A percentile compares a stretch with the other conserved stretches of the same genome.
These are phyloP conservation scores for Meiosimyza decipiens DNA, from an alignment of 2,888 invertebrate species.

Conservation along the genomic window DNA sequence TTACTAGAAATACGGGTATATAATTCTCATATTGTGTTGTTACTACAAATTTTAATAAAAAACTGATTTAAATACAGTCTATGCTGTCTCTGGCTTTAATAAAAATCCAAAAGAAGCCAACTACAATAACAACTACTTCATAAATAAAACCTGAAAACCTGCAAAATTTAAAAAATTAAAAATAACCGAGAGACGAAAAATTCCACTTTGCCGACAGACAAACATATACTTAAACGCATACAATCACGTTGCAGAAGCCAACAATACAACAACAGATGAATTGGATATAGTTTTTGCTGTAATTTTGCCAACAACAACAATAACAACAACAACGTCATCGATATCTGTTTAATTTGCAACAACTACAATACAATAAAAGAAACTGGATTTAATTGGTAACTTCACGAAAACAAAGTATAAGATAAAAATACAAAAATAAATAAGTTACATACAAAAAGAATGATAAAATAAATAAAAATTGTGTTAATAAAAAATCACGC, in stretches of 20 bases:
- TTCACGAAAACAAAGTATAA: constrained; percentile 8
- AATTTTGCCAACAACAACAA: constrained; percentile 14
- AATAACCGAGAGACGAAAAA: constrained; percentile 32
- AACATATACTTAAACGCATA: constrained; percentile 2
- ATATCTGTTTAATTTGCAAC: constrained; percentile 22
- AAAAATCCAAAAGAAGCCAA: too few species aligned
- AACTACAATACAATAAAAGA: constrained; percentile 23
- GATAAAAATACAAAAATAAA: background rate
- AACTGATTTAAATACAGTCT: too few species aligned
- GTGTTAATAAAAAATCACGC: background rate
- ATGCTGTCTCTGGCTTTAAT: too few species aligned
- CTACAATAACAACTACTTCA: constrained; percentile 5
- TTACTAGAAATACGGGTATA: constrained; percentile 20
- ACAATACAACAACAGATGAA: constrained; percentile 9
- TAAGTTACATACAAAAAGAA: background rate
- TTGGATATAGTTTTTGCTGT: background rate
- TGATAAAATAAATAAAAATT: background rate
- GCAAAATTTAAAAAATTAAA: constrained; percentile 6
- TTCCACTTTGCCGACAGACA: constrained; percentile 32
- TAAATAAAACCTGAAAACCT: constrained; percentile 33
- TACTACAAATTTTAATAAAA: constrained; percentile 3
- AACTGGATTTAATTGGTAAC: constrained; percentile 26
- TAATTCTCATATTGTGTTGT: constrained; percentile 22
- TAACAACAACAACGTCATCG: constrained; percentile 19
- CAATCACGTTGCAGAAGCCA: background rate